Conservation (phyloP, 2,797 vertebrate species). For the Rhinophrynus dorsalis region DNA sequence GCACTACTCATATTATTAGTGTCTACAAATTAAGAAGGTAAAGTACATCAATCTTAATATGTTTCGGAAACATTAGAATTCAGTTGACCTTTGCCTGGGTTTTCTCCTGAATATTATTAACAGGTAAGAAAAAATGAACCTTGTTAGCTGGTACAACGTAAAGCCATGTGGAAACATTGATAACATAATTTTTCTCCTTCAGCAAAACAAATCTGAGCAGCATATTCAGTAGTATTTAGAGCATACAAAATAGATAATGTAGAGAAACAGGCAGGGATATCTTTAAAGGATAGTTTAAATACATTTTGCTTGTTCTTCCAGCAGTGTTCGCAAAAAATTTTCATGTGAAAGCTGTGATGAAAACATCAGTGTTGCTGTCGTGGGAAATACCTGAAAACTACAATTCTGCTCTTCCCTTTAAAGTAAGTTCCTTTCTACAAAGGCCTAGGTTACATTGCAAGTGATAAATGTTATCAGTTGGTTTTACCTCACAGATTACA, state of each 20-base stretch:
- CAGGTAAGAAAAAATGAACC: slow-evolving; percentile 69
- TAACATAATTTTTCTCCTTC: not conserved
- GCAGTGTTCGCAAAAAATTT: slow-evolving; percentile 99
- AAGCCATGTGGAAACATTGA: slow-evolving; percentile 19
- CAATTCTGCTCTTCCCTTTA: slow-evolving; percentile 95
- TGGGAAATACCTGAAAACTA: slow-evolving; percentile 99
- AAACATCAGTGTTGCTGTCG: slow-evolving; percentile 93
- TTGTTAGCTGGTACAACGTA: slow-evolving; percentile 50
- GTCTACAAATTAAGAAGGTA: slow-evolving; percentile 72
- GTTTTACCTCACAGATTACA: too few relatives aligned
- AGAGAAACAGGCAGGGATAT: slow-evolving; percentile 28
- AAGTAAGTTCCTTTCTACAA: slow-evolving; percentile 75
- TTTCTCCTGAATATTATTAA: slow-evolving; percentile 57
- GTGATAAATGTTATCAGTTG: too few relatives aligned
- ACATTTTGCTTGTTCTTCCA: slow-evolving; percentile 91
- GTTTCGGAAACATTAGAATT: slow-evolving; percentile 67
- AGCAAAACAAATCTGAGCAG: not conserved
- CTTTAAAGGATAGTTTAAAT: slow-evolving; percentile 82
- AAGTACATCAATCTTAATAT: slow-evolving; percentile 71
- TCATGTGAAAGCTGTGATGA: slow-evolving; percentile 98
- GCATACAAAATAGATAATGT: slow-evolving; percentile 22
- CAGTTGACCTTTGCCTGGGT: slow-evolving; percentile 64
- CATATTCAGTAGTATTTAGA: not conserved
- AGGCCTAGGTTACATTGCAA: too few relatives aligned
- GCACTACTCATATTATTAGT: slow-evolving; percentile 70